Evolutionary conservation across 2,113 vertebrate species (phyloP).

Genomic region (Xyrauchen texanus): DNA sequence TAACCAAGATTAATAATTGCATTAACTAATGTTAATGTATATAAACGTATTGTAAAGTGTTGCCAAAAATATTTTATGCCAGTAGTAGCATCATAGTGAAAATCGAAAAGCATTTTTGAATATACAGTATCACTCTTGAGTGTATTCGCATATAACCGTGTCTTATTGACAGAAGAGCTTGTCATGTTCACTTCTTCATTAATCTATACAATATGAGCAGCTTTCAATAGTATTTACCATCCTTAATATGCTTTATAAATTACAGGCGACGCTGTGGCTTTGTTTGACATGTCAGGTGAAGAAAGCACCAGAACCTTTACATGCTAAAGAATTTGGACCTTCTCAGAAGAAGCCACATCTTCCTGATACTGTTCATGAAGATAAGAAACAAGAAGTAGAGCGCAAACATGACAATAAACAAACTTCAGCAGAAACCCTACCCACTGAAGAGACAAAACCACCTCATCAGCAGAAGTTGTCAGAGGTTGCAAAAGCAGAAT

Average conservation of each 20-base stretch:
- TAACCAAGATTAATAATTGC: too few relatives aligned
- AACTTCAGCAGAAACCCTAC: conserved; percentile 17
- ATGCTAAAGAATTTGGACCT: conserved; percentile 21
- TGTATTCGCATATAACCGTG: too few relatives aligned
- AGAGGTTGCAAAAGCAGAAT: conserved; percentile 31
- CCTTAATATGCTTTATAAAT: not conserved
- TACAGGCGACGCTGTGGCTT: conserved; percentile 74
- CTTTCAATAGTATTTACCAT: too few relatives aligned
- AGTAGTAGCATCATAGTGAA: too few relatives aligned
- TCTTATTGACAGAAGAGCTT: too few relatives aligned
- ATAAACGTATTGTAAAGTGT: too few relatives aligned
- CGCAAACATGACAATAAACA: conserved; percentile 54
- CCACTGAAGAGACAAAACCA: conserved; percentile 5
- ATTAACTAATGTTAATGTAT: too few relatives aligned
- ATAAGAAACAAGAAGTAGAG: not conserved
- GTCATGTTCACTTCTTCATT: too few relatives aligned
- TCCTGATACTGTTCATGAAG: not conserved
- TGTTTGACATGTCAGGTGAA: conserved; percentile 87
- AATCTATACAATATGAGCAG: too few relatives aligned
- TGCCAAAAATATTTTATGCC: too few relatives aligned
- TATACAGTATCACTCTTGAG: too few relatives aligned
- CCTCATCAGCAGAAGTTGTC: conserved; percentile 49
- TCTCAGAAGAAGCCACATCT: conserved; percentile 6
- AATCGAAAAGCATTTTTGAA: too few relatives aligned
- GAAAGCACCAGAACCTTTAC: conserved; percentile 70